Evolutionary conservation across 1,140 invertebrate species (phyloP).

Genomic region (Lineus longissimus): DNA sequence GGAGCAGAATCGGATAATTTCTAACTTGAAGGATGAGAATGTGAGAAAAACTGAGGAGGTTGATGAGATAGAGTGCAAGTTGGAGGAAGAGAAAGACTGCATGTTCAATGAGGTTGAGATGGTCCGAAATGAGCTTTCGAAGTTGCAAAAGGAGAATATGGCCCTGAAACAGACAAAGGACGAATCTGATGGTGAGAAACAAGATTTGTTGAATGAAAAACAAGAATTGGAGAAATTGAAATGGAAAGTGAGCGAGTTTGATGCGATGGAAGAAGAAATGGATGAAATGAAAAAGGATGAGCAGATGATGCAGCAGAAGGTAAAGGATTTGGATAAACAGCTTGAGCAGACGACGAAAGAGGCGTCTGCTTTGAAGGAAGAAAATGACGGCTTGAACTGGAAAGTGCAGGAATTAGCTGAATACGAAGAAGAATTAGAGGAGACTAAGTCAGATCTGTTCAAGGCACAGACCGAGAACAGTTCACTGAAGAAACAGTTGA

Average conservation of each 20-base stretch:
- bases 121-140: slow-evolving; percentile 11
- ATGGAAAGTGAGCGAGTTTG: slow-evolving; percentile 28
- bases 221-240: slow-evolving; percentile 26
- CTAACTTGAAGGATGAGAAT: not conserved
- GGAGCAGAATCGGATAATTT: slow-evolving; percentile 50
- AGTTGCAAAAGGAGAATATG: not conserved
- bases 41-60: slow-evolving; percentile 20
- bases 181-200: not conserved
- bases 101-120: slow-evolving; percentile 10
- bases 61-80: slow-evolving; percentile 14
- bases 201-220: slow-evolving; percentile 13
- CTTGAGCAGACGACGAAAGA: not conserved
- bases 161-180: not conserved
- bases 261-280: slow-evolving; percentile 36
- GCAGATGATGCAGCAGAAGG: slow-evolving; percentile 11
- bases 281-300: slow-evolving; percentile 22
- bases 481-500: slow-evolving; percentile 22
- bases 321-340: slow-evolving; percentile 14
- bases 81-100: slow-evolving; percentile 13
- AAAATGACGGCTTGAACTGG: slow-evolving; percentile 39
- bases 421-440: slow-evolving; percentile 37
- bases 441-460: slow-evolving; percentile 19
- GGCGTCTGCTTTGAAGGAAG: slow-evolving; percentile 15
- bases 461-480: slow-evolving; percentile 26
- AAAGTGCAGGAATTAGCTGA: slow-evolving; percentile 36